Percentiles rank a stretch among this genome's conserved stretches.
Evolutionary conservation across 2,113 vertebrate species (phyloP).

Genomic region (Dicaeum eximium): DNA sequence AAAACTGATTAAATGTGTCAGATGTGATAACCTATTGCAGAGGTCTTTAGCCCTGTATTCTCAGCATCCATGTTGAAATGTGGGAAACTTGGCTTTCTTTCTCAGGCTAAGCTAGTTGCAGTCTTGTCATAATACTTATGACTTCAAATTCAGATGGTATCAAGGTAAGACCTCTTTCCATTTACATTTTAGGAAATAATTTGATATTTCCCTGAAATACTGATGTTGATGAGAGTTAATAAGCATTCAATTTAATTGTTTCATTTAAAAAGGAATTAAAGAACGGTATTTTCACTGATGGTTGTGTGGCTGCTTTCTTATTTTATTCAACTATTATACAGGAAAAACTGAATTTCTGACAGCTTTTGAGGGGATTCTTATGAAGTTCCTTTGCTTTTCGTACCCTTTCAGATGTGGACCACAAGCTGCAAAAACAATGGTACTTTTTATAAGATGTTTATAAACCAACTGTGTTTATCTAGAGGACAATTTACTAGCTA

Average conservation of each 20-base stretch:
- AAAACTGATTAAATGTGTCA: not conserved
- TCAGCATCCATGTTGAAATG: not conserved
- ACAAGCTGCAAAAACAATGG: not conserved
- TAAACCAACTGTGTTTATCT: not conserved
- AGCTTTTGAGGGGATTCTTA: not conserved
- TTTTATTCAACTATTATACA: not conserved
- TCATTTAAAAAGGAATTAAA: not conserved
- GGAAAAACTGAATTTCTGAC: not conserved
- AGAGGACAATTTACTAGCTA: not conserved
- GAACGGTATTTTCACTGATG: not conserved
- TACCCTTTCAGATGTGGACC: not conserved
- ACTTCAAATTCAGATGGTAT: not conserved
- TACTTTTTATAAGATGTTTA: not conserved
- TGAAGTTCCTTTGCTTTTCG: not conserved
- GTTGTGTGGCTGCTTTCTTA: not conserved
- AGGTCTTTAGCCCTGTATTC: not conserved
- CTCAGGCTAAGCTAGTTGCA: not conserved
- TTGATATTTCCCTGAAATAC: not conserved
- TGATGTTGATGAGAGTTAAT: accelerated
- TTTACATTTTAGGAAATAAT: not conserved
- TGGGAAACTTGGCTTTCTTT: not conserved
- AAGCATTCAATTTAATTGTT: not conserved
- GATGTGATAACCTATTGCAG: not conserved
- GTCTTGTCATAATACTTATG: not conserved
- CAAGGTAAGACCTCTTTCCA: not conserved